phyloP scores from a whole-genome alignment of 2,888 invertebrate species.

The Drosophila neonasuta region DNA sequence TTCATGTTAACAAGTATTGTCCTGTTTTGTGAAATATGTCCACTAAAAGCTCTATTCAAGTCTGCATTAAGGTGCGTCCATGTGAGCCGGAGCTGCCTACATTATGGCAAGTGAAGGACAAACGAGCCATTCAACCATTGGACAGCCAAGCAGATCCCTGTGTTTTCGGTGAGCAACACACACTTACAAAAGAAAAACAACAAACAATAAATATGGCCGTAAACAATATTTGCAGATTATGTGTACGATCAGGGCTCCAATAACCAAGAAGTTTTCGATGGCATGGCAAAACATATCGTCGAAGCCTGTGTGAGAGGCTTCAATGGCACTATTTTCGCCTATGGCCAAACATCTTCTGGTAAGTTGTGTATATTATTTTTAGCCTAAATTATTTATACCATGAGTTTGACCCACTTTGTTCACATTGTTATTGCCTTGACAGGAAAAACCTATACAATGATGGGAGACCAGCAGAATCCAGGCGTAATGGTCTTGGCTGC shows the following conservation, averaged over 20 bases:
- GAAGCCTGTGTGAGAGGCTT: conserved; percentile 88
- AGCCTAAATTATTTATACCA: neutral
- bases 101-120: conserved; percentile 86
- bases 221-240: conserved; percentile 84
- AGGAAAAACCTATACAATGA: conserved; percentile 91
- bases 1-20: conserved; percentile 19
- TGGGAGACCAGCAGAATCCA: conserved; percentile 86
- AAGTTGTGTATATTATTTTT: conserved; percentile 22
- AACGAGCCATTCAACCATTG: conserved; percentile 84
- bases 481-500: conserved; percentile 91
- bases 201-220: conserved; percentile 28
- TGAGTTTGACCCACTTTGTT: neutral
- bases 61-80: conserved; percentile 87
- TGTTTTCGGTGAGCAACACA: conserved; percentile 82
- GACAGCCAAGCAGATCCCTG: conserved; percentile 83
- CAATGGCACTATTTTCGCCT: conserved; percentile 95
- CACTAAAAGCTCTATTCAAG: conserved; percentile 84
- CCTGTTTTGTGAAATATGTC: conserved; percentile 46
- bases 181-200: neutral
- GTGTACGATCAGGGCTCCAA: conserved; percentile 86
- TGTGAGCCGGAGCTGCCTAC: conserved; percentile 85
- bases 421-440: neutral
- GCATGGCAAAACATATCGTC: conserved; percentile 88
- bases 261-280: conserved; percentile 86
- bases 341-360: conserved; percentile 95